These are phyloP conservation scores for Trematomus loennbergii DNA, from an alignment of 2,113 vertebrate species.

Conservation along the genomic window DNA sequence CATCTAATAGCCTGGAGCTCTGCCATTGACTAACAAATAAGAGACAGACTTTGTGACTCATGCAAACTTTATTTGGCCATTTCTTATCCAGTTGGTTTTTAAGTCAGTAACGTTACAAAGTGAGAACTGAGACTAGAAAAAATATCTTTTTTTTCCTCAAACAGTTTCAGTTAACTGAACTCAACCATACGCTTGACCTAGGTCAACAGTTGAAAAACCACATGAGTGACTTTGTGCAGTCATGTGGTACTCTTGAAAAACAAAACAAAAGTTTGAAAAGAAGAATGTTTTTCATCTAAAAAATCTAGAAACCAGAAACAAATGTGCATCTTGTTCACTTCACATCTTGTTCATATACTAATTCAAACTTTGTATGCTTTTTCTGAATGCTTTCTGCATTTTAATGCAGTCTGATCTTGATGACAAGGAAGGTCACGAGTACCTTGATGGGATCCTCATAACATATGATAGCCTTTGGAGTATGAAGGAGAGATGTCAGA, in stretches of 20 bases:
- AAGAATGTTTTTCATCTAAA: neutral
- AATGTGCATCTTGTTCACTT: neutral
- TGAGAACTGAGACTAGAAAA: neutral
- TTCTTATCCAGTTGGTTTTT: neutral
- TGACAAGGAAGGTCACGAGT: constrained; percentile 36
- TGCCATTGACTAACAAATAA: constrained; percentile 42
- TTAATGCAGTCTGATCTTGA: constrained; percentile 5
- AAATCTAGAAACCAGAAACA: neutral
- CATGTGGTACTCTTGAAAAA: neutral
- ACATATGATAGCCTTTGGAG: constrained; percentile 40
- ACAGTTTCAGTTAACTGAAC: neutral
- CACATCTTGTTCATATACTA: too few species aligned
- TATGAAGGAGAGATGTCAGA: constrained; percentile 22
- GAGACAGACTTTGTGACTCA: constrained; percentile 29
- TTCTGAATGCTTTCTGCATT: constrained; percentile 4
- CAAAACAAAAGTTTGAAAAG: too few species aligned
- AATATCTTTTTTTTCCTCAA: neutral
- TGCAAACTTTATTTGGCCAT: constrained; percentile 13
- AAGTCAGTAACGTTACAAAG: neutral
- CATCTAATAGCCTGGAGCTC: constrained; percentile 36
- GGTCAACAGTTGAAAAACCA: neutral
- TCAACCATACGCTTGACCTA: neutral
- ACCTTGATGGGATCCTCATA: constrained; percentile 37
- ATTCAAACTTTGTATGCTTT: neutral
- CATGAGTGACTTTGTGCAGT: neutral